These are phyloP conservation scores for Pantala flavescens DNA, from an alignment of 1,140 invertebrate species.

Conservation along the genomic window DNA sequence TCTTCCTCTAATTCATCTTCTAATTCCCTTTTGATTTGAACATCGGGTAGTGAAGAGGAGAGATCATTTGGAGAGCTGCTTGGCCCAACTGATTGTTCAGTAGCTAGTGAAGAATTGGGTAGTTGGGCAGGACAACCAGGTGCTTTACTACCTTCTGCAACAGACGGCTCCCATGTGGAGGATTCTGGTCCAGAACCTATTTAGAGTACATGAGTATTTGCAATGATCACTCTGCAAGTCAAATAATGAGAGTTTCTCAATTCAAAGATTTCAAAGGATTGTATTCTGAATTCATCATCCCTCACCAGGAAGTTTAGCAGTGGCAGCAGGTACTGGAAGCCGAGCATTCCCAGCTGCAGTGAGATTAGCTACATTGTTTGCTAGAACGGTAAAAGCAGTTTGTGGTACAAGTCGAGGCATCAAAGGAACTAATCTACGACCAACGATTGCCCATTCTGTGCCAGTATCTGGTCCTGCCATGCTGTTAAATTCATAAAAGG, in stretches of 20 bases:
- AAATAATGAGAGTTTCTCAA: too few relatives aligned
- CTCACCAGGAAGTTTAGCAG: conserved; percentile 19
- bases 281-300: too few relatives aligned
- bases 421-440: conserved; percentile 65
- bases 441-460: conserved; percentile 78
- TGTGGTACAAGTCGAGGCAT: conserved; percentile 69
- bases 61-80: neutral
- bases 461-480: conserved; percentile 67
- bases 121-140: neutral
- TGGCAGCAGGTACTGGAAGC: conserved; percentile 31
- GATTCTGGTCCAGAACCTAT: neutral
- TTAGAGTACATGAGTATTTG: too few relatives aligned
- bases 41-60: neutral
- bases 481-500: conserved; percentile 39
- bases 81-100: neutral
- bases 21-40: neutral
- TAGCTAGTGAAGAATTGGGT: neutral
- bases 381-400: conserved; percentile 71
- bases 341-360: conserved; percentile 40
- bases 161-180: neutral
- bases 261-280: too few relatives aligned
- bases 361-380: conserved; percentile 53
- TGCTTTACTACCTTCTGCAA: neutral
- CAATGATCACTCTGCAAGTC: too few relatives aligned
- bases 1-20: neutral